Percentiles rank a stretch among this genome's conserved stretches.
These are phyloP conservation scores for Periophthalmus modestus DNA, from an alignment of 2,113 vertebrate genomes.

Conservation along the genomic window DNA sequence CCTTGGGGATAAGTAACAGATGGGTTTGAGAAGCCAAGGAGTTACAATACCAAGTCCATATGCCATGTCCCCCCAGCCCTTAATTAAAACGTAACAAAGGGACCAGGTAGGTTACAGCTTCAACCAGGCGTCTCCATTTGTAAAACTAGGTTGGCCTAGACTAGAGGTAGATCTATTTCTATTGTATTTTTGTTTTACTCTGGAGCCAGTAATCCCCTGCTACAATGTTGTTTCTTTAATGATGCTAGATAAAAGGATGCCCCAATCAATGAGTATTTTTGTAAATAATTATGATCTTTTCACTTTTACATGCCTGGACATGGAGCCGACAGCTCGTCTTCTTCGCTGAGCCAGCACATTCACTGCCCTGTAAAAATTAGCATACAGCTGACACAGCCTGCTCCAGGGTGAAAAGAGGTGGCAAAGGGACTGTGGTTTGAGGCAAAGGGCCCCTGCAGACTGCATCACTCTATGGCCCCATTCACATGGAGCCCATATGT, in stretches of 20 bases:
- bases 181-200: too few species aligned
- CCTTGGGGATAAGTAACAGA: slow-evolving; percentile 66
- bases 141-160: background rate
- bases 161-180: too few species aligned
- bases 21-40: slow-evolving; percentile 58
- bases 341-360: slow-evolving; percentile 37
- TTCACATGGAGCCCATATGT: slow-evolving; percentile 64
- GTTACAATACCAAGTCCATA: slow-evolving; percentile 71
- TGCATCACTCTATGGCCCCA: slow-evolving; percentile 68
- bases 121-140: background rate
- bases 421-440: slow-evolving; percentile 50
- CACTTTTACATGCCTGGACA: background rate
- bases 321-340: slow-evolving; percentile 10
- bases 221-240: background rate
- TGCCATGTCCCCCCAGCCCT: slow-evolving; percentile 58
- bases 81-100: slow-evolving; percentile 27
- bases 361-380: slow-evolving; percentile 59
- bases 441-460: slow-evolving; percentile 37
- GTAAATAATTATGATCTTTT: background rate
- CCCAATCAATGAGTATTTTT: background rate
- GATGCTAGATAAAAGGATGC: background rate
- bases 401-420: slow-evolving; percentile 55
- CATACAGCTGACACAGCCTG: slow-evolving; percentile 77
- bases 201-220: too few species aligned
- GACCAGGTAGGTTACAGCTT: background rate